Conservation (phyloP, 2,797 vertebrate genomes). For the Galagoides demidoff region DNA sequence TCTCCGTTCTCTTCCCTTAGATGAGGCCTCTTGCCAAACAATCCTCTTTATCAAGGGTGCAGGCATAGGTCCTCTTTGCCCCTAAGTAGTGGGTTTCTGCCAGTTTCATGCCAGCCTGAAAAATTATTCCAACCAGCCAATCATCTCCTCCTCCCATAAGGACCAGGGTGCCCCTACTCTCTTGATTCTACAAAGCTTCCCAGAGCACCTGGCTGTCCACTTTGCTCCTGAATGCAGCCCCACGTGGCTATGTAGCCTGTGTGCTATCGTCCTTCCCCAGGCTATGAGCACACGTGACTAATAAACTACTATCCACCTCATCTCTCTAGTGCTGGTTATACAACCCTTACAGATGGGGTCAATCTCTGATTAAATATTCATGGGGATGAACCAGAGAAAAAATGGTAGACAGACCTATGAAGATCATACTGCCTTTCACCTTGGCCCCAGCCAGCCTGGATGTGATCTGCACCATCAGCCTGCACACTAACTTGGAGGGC, state of each 20-base stretch:
- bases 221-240: background rate
- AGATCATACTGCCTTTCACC: background rate
- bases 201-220: too few relatives aligned
- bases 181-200: background rate
- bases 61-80: background rate
- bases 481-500: background rate
- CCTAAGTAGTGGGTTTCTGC: background rate
- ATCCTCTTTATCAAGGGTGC: background rate
- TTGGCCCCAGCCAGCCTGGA: background rate
- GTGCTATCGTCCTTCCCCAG: background rate
- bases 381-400: background rate
- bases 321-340: too few relatives aligned
- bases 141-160: background rate
- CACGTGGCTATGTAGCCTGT: accelerated
- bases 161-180: background rate
- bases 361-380: background rate
- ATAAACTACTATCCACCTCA: background rate
- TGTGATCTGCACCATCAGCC: background rate
- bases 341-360: background rate
- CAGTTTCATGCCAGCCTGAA: background rate
- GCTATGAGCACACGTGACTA: background rate
- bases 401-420: background rate
- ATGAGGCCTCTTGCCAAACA: background rate
- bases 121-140: background rate
- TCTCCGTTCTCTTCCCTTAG: background rate